Evolutionary conservation across 2,888 invertebrate genomes (phyloP).

Genomic region (Pemphredon lugubris): DNA sequence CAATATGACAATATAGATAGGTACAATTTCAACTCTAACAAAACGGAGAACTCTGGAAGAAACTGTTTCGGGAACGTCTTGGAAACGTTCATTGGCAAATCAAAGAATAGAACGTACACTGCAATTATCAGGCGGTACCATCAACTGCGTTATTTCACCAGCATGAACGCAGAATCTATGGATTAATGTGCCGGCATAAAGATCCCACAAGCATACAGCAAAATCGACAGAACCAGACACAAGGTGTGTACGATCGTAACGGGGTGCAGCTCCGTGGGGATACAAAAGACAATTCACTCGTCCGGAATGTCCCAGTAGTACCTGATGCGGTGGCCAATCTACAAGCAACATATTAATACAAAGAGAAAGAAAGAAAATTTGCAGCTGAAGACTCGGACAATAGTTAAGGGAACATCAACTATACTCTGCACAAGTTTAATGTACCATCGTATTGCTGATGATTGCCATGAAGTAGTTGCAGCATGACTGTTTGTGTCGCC

Average conservation of each 20-base stretch:
- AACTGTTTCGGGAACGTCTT: no score
- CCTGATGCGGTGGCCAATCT: conserved; percentile 96
- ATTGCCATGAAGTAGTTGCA: conserved; percentile 93
- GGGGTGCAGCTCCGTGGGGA: conserved; percentile 93
- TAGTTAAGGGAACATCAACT: conserved; percentile 4
- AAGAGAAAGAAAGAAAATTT: conserved; percentile 7
- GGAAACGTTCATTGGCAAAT: conserved; percentile 16
- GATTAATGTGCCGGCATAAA: conserved; percentile 92
- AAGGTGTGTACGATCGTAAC: conserved; percentile 94
- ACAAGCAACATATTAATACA: conserved; percentile 12
- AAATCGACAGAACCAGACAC: conserved; percentile 99
- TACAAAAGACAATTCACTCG: conserved; percentile 97
- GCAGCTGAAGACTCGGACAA: no score
- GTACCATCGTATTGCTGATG: conserved; percentile 90
- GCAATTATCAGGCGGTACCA: conserved; percentile 96
- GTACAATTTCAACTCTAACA: conserved; percentile 6
- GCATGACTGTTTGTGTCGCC: conserved; percentile 96
- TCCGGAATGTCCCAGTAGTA: conserved; percentile 94
- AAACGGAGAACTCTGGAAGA: not conserved
- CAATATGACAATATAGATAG: no score
- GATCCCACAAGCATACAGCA: conserved; percentile 97
- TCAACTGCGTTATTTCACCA: conserved; percentile 96
- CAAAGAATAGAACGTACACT: conserved; percentile 84
- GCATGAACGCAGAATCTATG: conserved; percentile 99
- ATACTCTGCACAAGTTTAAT: conserved; percentile 31